These are phyloP conservation scores for Notodonta ziczac DNA, from an alignment of 2,888 invertebrate species.

Conservation along the genomic window DNA sequence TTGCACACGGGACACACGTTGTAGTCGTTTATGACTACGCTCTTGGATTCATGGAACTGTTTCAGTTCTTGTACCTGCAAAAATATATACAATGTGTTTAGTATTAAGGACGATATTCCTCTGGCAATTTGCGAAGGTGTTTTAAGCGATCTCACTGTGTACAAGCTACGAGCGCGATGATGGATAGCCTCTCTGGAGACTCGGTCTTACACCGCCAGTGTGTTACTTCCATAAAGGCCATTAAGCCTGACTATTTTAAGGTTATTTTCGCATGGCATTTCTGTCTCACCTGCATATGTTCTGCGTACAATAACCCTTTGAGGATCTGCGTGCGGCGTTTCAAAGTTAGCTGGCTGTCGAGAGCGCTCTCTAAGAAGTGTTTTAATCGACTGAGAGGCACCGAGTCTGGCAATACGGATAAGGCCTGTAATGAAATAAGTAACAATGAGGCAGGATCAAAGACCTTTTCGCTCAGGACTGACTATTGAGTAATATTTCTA, in stretches of 20 bases:
- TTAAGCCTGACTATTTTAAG: no score
- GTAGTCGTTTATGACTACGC: slow-evolving; percentile 93
- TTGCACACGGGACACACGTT: slow-evolving; percentile 96
- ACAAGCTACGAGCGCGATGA: no score
- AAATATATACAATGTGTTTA: background rate
- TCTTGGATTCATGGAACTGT: slow-evolving; percentile 92
- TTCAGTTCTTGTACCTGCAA: slow-evolving; percentile 90
- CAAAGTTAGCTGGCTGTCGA: slow-evolving; percentile 89
- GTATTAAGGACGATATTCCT: no score
- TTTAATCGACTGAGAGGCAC: slow-evolving; percentile 91
- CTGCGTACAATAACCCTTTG: slow-evolving; percentile 93
- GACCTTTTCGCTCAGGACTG: no score
- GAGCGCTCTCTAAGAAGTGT: slow-evolving; percentile 91
- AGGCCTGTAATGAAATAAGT: slow-evolving; percentile 79
- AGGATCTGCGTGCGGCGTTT: slow-evolving; percentile 91
- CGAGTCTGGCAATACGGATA: slow-evolving; percentile 91
- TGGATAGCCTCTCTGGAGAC: no score
- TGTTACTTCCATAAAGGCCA: no score
- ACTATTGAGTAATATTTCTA: no score
- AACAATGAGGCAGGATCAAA: no score
- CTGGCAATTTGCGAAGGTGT: no score
- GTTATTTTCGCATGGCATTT: no score
- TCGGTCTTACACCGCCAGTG: no score
- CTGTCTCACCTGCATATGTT: slow-evolving; percentile 89
- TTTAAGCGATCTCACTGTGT: no score